Evolutionary conservation across 1,140 invertebrate species (phyloP), one percentile per base, ranked within the genome.

Genomic region (Brachionus asplanchnoidis): DNA sequence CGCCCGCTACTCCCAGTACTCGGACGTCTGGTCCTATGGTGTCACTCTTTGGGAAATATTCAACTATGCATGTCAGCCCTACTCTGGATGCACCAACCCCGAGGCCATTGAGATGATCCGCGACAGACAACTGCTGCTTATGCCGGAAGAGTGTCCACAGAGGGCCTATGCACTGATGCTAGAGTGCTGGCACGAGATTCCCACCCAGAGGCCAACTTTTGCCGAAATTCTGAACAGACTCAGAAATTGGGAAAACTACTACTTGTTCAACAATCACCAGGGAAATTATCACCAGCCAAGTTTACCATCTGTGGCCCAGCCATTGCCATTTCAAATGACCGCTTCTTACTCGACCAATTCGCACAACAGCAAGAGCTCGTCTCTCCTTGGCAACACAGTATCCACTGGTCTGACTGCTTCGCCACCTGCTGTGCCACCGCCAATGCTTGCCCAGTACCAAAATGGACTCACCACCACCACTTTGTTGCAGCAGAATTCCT

Each of bases 41-140:
- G 95, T 98, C 60, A 94, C 98, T n/a, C 90, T 98, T 8, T 99
- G 97, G 97, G 97, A 99, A 91, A 96, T 97, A 32, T 98, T 97
- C 88, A 97, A 94, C 87, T 98, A 95, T 89, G 97, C 96, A 8
- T 91, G 97, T 75, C 95, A 97, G 92, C 95, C 95, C 1, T 97
- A 96, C 87, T 96, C 94, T 88, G 96, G 96, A 11, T 96, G 95
- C 88, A 95, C 93, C 86, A 98, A 98, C 89, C 95, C 97, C 89
- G 97, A 99, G 90, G 97, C 99, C 0, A 97, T 98, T 86, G 94
- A 97, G 86, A 95, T 98, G 94, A 95, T 99, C 46, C 92, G 96
- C 3, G 94, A 94, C 1, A 92, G 96, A 14, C 96, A 98, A 88
- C 90, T 99, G n/a, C 90, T 99, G 40, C 94, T 95, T 0, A 95